A percentile compares a stretch with the other conserved stretches of the same genome.
Conservation (phyloP, 1,140 invertebrate species). For the Lordiphosa collinella region DNA sequence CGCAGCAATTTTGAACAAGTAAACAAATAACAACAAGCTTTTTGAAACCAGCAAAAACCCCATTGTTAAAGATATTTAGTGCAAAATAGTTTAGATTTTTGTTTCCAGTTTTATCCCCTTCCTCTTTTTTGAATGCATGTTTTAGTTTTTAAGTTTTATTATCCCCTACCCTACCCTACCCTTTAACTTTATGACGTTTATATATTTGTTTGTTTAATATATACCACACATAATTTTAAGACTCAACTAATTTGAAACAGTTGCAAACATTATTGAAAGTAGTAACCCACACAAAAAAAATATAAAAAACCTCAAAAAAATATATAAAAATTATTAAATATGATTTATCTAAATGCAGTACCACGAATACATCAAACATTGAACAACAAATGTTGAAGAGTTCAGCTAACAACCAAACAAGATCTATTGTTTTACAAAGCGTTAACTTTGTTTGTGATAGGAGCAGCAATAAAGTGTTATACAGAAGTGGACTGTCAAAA, state of each 20-base stretch:
- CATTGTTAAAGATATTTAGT: conserved; percentile 1
- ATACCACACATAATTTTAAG: conserved; percentile 6
- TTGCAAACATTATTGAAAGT: conserved; percentile 49
- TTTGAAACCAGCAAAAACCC: neutral
- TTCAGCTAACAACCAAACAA: conserved; percentile 74
- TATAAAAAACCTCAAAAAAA: conserved; percentile 14
- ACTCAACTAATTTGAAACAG: conserved; percentile 16
- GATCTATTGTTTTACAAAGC: conserved; percentile 48
- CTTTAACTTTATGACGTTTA: conserved; percentile 30
- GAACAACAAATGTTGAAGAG: conserved; percentile 59
- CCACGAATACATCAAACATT: conserved; percentile 54
- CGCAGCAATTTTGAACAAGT: conserved; percentile 69
- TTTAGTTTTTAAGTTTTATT: conserved; percentile 1
- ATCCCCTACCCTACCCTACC: conserved; percentile 12
- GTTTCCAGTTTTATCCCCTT: neutral
- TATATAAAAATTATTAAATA: conserved; percentile 13
- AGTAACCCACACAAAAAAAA: conserved; percentile 41
- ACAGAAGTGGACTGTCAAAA: conserved; percentile 73
- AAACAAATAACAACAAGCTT: neutral
- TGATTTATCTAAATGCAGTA: conserved; percentile 61
- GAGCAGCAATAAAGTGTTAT: conserved; percentile 75
- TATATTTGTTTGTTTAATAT: conserved; percentile 39
- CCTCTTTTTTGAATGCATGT: neutral
- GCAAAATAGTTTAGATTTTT: conserved; percentile 2
- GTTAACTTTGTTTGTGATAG: conserved; percentile 57